Base-by-base conservation (phyloP, 2,888 invertebrate species). In the Apodemia zela region DNA sequence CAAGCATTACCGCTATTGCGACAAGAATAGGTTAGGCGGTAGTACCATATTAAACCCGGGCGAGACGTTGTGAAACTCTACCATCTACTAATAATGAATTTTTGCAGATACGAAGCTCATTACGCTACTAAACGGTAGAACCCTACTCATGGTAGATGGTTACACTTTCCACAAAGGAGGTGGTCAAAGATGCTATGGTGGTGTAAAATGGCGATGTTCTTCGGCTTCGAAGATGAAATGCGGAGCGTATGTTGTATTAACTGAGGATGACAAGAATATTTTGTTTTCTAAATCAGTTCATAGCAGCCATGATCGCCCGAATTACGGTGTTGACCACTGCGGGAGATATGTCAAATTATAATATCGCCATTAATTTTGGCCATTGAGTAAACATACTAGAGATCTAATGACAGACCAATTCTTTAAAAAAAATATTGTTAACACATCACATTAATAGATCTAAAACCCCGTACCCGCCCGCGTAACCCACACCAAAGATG, bases 181-280 rank as follows among this genome's bases (percentile, higher is more conserved):
- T 17, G 66, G 69, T 15, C 66, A 63, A 25, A 54, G 63, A 33
- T 65, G 66, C n/a, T 66, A 38, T 54, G 67, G 69, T 18, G 67
- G 66, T 21, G 63, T 66, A 18, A 66, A 68, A 58, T 72, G 72
- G 72, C 59, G 70, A 13, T 72, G 72, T 7, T 29, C 29, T 59
- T 71, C 72, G 2, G 66, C 66, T 8, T 69, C 66, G 7, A 69
- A 65, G 33, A 73, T 69, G 62, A 69, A 66, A 47, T 74, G 75
- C 64, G 70, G 67, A 0, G 75, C 73, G 0, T 72, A 66, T 57
- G 71, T 33, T 8, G 49, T 49, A 2, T 7, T 49, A 4, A 10
- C 49, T 18, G 49, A 49, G 8, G 49, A 49, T 49, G 49, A 49
- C 11, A 18, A n/a, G 18, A 8, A 18, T 49, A 18, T 49, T 49